Percentiles rank a stretch among this genome's conserved stretches.
Evolutionary conservation across 2,113 vertebrate species (phyloP).

Genomic region (Alligator mississippiensis): DNA sequence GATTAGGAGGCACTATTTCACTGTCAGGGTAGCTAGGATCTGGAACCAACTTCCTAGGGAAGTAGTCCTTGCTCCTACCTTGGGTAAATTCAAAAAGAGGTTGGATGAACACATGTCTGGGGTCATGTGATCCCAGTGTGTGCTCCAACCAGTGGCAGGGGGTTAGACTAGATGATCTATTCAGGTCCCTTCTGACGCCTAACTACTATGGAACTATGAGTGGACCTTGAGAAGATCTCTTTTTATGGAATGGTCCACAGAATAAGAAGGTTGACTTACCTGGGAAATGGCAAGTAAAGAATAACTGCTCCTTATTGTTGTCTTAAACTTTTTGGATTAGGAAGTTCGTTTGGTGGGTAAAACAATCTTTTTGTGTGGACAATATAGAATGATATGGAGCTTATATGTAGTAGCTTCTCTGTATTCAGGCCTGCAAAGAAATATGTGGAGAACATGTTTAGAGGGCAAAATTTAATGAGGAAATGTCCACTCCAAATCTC

Average conservation of each 20-base stretch:
- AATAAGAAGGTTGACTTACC: neutral
- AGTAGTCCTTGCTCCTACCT: too few species aligned
- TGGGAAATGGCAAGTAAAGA: neutral
- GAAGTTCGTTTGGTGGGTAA: neutral
- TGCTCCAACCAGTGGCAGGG: too few species aligned
- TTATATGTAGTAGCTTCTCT: neutral
- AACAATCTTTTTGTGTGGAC: neutral
- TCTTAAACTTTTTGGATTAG: neutral
- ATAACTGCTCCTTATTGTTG: neutral
- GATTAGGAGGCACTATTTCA: too few species aligned
- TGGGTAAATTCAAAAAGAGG: too few species aligned
- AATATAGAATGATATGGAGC: neutral
- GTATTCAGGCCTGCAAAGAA: neutral
- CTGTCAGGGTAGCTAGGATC: too few species aligned
- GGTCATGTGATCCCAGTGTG: too few species aligned
- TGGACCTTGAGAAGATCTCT: neutral
- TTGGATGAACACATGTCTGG: too few species aligned
- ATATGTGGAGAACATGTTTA: neutral
- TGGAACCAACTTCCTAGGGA: too few species aligned
- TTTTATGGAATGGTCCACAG: neutral
- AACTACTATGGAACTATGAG: too few species aligned
- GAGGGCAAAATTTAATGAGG: neutral
- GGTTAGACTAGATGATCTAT: too few species aligned
- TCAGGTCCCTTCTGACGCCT: too few species aligned
- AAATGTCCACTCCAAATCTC: neutral